Conservation (phyloP, 2,113 vertebrate genomes). For the Lagopus leucura region DNA sequence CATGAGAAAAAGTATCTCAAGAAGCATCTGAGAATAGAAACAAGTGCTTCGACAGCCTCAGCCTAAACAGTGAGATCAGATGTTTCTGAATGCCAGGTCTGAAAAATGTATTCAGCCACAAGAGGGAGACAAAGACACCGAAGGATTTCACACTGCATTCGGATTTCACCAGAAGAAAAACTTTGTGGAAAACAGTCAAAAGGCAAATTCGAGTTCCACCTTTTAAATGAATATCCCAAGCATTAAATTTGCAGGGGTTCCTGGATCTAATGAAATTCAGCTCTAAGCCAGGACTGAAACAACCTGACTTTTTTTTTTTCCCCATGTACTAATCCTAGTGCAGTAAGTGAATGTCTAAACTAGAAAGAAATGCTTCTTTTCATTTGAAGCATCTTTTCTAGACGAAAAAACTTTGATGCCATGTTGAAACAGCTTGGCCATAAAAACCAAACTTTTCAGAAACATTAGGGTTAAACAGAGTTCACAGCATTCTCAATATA, state of each 20-base stretch:
- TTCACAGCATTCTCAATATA: slow-evolving; percentile 67
- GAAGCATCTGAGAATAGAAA: neutral
- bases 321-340: neutral
- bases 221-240: neutral
- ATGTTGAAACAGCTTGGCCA: neutral
- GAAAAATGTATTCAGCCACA: neutral
- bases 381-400: slow-evolving; percentile 9
- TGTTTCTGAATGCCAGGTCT: neutral
- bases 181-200: neutral
- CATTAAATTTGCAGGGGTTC: neutral
- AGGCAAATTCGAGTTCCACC: neutral
- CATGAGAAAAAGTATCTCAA: neutral
- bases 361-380: neutral
- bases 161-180: neutral
- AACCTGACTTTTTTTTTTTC: neutral
- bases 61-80: neutral
- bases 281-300: neutral
- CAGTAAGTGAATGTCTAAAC: neutral
- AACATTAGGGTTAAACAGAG: slow-evolving; percentile 65
- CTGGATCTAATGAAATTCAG: neutral
- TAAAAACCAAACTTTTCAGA: slow-evolving; percentile 65
- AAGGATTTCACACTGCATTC: neutral
- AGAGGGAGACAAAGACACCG: slow-evolving; percentile 53
- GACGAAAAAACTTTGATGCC: neutral
- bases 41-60: neutral